Evolutionary conservation across 2,797 vertebrate genomes (phyloP).

Genomic region (Pipistrellus pipistrellus): DNA sequence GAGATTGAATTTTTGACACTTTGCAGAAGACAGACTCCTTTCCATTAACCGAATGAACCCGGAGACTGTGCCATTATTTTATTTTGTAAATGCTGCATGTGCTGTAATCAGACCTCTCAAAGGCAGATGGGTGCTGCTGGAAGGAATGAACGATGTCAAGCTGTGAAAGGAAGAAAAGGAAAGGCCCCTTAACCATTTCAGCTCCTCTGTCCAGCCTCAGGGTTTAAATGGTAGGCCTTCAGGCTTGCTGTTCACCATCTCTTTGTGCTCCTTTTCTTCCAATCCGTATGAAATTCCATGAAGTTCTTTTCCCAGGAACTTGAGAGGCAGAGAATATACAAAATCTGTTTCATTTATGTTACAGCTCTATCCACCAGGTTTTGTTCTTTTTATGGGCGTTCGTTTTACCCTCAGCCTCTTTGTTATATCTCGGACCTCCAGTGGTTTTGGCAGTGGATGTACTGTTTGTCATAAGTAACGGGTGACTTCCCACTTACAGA

Average conservation of each 20-base stretch:
- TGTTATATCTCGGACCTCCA: not conserved
- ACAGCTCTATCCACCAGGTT: not conserved
- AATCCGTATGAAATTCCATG: not conserved
- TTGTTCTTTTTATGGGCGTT: not conserved
- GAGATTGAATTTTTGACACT: slow-evolving; percentile 82
- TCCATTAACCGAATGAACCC: slow-evolving; percentile 69
- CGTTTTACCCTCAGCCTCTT: not conserved
- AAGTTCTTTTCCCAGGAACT: slow-evolving; percentile 18
- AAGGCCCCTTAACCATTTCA: slow-evolving; percentile 64
- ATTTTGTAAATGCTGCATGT: slow-evolving; percentile 71
- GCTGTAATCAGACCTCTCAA: slow-evolving; percentile 71
- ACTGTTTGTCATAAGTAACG: not conserved
- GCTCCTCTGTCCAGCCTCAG: not conserved
- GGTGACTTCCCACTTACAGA: not conserved
- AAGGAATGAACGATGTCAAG: slow-evolving; percentile 46
- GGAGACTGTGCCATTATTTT: slow-evolving; percentile 36
- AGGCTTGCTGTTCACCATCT: not conserved
- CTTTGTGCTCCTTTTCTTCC: not conserved
- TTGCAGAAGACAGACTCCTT: slow-evolving; percentile 75
- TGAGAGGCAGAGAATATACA: slow-evolving; percentile 2
- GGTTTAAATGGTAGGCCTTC: not conserved
- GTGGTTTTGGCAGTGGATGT: not conserved
- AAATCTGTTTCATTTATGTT: not conserved
- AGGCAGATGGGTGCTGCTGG: slow-evolving; percentile 57
- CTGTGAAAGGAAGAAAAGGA: slow-evolving; percentile 67